A percentile compares a stretch with the other conserved stretches of the same genome.
Evolutionary conservation across 1,140 invertebrate species (phyloP).

Genomic region (Sinonovacula constricta): DNA sequence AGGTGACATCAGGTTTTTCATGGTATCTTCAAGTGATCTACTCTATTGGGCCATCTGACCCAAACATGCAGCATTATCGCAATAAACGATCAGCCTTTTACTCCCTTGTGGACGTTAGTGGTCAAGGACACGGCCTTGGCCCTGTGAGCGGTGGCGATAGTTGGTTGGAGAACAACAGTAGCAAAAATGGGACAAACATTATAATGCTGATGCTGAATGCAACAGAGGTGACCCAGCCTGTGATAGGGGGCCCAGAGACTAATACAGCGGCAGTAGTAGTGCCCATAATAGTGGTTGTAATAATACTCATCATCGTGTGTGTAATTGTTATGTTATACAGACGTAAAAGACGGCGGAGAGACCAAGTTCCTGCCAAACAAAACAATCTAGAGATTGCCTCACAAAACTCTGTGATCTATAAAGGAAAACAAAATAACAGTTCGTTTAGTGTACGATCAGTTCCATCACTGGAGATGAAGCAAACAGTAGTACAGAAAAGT

Average conservation of each 20-base stretch:
- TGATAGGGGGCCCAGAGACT: not conserved
- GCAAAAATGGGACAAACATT: slow-evolving; percentile 67
- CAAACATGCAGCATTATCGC: slow-evolving; percentile 41
- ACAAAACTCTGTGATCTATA: slow-evolving; percentile 56
- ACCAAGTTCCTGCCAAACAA: not conserved
- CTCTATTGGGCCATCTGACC: slow-evolving; percentile 70
- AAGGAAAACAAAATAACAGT: slow-evolving; percentile 32
- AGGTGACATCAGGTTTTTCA: slow-evolving; percentile 77
- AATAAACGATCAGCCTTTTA: slow-evolving; percentile 52
- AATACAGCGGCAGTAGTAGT: slow-evolving; percentile 41
- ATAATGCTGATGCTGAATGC: slow-evolving; percentile 51
- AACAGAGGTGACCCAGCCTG: slow-evolving; percentile 22
- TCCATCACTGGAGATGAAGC: slow-evolving; percentile 38
- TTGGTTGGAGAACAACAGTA: slow-evolving; percentile 33
- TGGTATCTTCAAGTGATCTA: slow-evolving; percentile 79
- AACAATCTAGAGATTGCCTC: slow-evolving; percentile 57
- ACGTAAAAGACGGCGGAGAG: slow-evolving; percentile 29
- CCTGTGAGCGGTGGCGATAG: slow-evolving; percentile 28
- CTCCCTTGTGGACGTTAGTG: slow-evolving; percentile 28
- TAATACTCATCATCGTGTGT: slow-evolving; percentile 36
- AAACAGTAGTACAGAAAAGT: slow-evolving; percentile 41
- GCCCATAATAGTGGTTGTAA: slow-evolving; percentile 39
- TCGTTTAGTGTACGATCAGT: slow-evolving; percentile 4
- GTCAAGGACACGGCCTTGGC: too few species aligned
- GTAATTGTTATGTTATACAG: slow-evolving; percentile 37